Conservation (phyloP, 2,797 vertebrate species). For the Scyliorhinus canicula region DNA sequence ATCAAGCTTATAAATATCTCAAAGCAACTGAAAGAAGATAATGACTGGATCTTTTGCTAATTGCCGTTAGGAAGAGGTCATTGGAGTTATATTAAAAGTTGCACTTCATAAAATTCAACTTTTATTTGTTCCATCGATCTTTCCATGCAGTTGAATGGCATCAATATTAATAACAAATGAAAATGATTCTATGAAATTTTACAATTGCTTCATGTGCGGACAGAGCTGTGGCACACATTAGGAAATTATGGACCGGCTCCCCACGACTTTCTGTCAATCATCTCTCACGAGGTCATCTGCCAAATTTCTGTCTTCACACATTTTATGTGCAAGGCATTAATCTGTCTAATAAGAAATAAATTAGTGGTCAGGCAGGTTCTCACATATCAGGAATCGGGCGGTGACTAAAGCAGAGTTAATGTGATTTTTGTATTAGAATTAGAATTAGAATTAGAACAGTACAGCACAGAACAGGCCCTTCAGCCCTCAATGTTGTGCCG, state of each 20-base stretch:
- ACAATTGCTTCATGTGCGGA: background rate
- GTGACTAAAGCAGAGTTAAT: background rate
- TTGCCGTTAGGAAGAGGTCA: background rate
- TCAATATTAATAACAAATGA: background rate
- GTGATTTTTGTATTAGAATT: too few species aligned
- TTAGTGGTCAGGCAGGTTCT: background rate
- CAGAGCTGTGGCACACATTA: too few species aligned
- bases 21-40: conserved; percentile 9
- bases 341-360: background rate
- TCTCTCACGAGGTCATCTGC: background rate
- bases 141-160: background rate
- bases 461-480: too few species aligned
- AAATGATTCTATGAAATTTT: background rate
- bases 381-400: too few species aligned
- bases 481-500: too few species aligned
- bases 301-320: background rate
- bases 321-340: background rate
- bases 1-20: background rate
- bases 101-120: background rate
- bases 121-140: background rate
- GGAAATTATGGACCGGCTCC: background rate
- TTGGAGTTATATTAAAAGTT: conserved; percentile 10
- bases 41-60: background rate
- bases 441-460: too few species aligned
- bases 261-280: background rate